A percentile compares a stretch with the other conserved stretches of the same genome.
These are phyloP conservation scores for Hyles vespertilio DNA, from an alignment of 1,140 invertebrate species.

Conservation along the genomic window DNA sequence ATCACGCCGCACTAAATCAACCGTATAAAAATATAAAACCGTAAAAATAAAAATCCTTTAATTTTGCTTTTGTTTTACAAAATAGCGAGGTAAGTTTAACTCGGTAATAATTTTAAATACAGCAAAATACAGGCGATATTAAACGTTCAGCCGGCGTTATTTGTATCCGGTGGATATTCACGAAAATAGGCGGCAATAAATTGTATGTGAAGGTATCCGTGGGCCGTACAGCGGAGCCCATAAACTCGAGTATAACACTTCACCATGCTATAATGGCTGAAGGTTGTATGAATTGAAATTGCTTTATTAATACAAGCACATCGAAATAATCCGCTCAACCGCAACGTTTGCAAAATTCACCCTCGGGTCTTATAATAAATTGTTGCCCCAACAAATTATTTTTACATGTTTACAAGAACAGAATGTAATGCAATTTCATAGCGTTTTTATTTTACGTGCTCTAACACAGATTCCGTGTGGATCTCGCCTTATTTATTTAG, in stretches of 20 bases:
- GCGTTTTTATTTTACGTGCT: no score
- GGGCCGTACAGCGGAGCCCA: slow-evolving; percentile 3
- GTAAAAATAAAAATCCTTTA: no score
- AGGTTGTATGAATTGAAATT: slow-evolving; percentile 26
- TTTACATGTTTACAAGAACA: background rate
- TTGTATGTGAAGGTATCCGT: slow-evolving; percentile 15
- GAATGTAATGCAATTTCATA: no score
- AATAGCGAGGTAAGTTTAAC: no score
- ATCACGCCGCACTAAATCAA: no score
- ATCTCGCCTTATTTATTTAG: no score
- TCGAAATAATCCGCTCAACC: slow-evolving; percentile 15
- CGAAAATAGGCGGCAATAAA: slow-evolving; percentile 15
- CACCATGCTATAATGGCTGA: slow-evolving; percentile 16
- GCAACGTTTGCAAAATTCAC: slow-evolving; percentile 9
- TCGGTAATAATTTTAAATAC: background rate
- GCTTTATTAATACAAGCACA: slow-evolving; percentile 22
- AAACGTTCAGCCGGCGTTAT: slow-evolving; percentile 13
- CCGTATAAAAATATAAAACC: no score
- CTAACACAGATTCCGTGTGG: no score
- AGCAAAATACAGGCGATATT: slow-evolving; percentile 1
- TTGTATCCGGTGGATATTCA: slow-evolving; percentile 9
- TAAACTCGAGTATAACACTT: slow-evolving; percentile 19
- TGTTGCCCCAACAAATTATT: background rate
- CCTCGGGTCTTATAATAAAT: slow-evolving; percentile 8
- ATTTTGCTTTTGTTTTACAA: no score